Conservation (phyloP, 2,888 invertebrate genomes). For the Baccha elongata region DNA sequence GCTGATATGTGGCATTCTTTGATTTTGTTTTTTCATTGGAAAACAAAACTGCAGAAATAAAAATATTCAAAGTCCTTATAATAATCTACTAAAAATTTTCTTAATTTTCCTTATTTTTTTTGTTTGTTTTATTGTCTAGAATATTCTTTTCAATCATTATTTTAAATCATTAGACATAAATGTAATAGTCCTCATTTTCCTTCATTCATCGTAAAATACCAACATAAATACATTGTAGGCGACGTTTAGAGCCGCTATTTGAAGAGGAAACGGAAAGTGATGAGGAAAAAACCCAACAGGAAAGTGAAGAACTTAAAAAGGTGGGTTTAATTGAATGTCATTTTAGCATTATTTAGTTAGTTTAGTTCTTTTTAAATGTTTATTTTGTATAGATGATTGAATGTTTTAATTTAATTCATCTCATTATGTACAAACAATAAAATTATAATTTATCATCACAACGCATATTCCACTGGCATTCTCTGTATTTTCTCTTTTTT, state of each 20-base stretch:
- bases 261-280: slow-evolving; percentile 91
- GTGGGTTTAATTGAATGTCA: slow-evolving; percentile 80
- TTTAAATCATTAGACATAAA: slow-evolving; percentile 6
- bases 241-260: slow-evolving; percentile 91
- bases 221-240: slow-evolving; percentile 83
- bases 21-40: no score
- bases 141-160: no score
- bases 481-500: slow-evolving; percentile 72
- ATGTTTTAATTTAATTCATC: slow-evolving; percentile 36
- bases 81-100: no score
- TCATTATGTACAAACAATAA: slow-evolving; percentile 34
- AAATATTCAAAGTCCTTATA: no score
- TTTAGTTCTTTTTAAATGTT: slow-evolving; percentile 45
- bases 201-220: slow-evolving; percentile 73
- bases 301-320: slow-evolving; percentile 82
- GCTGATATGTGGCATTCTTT: no score
- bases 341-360: slow-evolving; percentile 35
- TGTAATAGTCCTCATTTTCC: slow-evolving; percentile 70
- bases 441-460: slow-evolving; percentile 56
- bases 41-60: no score
- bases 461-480: slow-evolving; percentile 67
- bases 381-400: slow-evolving; percentile 42
- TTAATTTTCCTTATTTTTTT: no score
- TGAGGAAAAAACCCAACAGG: slow-evolving; percentile 82
- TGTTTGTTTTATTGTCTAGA: no score